A percentile compares a stretch with the other conserved stretches of the same genome.
Conservation (phyloP, 2,888 invertebrate species). For the Lasioglossum zephyrum region DNA sequence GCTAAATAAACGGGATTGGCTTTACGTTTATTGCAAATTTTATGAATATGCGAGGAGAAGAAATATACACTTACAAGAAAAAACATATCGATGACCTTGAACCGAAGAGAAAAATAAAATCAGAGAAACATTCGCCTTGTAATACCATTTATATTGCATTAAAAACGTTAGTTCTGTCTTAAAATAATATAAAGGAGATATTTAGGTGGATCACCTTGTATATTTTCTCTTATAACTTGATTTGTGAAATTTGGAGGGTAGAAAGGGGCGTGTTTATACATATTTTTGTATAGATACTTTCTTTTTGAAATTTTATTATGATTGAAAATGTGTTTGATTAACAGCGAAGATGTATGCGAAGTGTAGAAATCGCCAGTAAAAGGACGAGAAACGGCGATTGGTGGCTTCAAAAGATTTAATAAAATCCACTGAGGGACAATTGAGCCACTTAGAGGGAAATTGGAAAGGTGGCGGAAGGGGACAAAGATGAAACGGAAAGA, state of each 20-base stretch:
- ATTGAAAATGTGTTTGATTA: neutral
- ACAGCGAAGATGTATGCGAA: neutral
- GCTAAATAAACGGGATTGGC: neutral
- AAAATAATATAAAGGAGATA: too few relatives aligned
- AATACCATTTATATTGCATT: too few relatives aligned
- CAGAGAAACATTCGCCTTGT: too few relatives aligned
- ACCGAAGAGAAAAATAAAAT: too few relatives aligned
- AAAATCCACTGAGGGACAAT: slow-evolving; percentile 78
- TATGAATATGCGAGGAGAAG: neutral
- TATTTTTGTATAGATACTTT: neutral
- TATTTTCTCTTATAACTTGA: too few relatives aligned
- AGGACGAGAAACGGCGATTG: slow-evolving; percentile 18
- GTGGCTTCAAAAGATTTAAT: slow-evolving; percentile 79
- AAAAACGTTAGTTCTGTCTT: too few relatives aligned
- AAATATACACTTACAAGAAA: too few relatives aligned
- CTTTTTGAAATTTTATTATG: neutral
- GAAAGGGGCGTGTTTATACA: neutral
- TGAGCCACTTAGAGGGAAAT: slow-evolving; percentile 63
- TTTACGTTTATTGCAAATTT: neutral
- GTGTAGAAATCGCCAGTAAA: neutral
- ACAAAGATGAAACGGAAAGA: slow-evolving; percentile 38
- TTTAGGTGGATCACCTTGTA: too few relatives aligned
- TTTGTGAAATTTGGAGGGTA: too few relatives aligned
- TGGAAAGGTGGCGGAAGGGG: slow-evolving; percentile 37
- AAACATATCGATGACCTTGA: too few relatives aligned